Evolutionary conservation across 1,140 invertebrate genomes (phyloP).

Genomic region (Zophobas morio): DNA sequence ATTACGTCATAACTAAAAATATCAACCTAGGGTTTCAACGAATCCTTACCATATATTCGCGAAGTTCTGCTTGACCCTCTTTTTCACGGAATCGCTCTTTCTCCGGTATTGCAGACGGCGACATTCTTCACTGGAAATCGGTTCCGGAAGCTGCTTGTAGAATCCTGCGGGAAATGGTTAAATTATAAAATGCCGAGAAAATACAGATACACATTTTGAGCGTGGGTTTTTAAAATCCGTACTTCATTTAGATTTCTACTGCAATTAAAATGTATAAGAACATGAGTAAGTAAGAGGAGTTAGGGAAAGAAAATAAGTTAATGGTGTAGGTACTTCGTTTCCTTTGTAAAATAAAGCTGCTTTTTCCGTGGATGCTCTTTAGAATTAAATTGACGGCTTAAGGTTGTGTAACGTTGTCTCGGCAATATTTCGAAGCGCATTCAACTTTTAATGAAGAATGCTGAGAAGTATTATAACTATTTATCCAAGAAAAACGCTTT

Average conservation of each 20-base stretch:
- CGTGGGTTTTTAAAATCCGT: not conserved
- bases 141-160: constrained; percentile 75
- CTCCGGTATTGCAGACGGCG: constrained; percentile 74
- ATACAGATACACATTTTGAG: not conserved
- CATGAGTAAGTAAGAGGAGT: not conserved
- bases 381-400: constrained; percentile 40
- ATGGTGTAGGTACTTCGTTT: constrained; percentile 22
- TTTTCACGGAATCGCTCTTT: constrained; percentile 77
- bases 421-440: constrained; percentile 29
- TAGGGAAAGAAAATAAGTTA: constrained; percentile 16
- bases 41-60: constrained; percentile 77
- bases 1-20: constrained; percentile 57
- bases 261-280: not conserved
- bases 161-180: constrained; percentile 70
- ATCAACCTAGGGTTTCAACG: not conserved
- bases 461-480: constrained; percentile 26
- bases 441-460: constrained; percentile 37
- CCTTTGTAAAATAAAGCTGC: constrained; percentile 25
- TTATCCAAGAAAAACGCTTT: constrained; percentile 18
- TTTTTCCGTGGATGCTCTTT: constrained; percentile 15
- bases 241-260: not conserved
- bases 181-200: too few species aligned
- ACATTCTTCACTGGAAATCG: constrained; percentile 72
- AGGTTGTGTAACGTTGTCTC: constrained; percentile 25
- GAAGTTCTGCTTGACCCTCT: constrained; percentile 79